Percentiles rank a stretch among this genome's conserved stretches.
Conservation (phyloP, 2,888 invertebrate species). For the Nemoura dubitans region DNA sequence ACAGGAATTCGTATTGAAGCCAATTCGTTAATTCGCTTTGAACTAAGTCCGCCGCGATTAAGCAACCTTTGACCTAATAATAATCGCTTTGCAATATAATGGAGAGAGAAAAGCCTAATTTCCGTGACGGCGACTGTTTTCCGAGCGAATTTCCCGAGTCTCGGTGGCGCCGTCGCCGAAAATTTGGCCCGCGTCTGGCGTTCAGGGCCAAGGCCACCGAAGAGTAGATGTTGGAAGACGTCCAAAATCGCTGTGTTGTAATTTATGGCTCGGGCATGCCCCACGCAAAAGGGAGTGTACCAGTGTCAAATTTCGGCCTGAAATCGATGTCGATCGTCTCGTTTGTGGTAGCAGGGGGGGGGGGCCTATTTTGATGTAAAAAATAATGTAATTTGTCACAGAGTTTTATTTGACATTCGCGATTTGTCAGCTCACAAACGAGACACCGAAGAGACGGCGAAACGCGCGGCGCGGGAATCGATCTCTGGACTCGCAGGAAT, state of each 20-base stretch:
- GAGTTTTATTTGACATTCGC: neutral
- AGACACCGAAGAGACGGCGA: neutral
- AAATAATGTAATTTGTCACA: conserved; percentile 3
- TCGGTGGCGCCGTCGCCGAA: neutral
- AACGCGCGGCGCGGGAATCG: neutral
- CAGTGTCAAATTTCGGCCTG: neutral
- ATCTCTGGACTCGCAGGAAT: neutral
- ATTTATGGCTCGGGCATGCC: neutral
- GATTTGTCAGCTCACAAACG: neutral
- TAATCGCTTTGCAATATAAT: neutral
- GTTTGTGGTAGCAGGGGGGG: no score
- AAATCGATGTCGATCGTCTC: neutral
- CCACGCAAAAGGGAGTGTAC: neutral
- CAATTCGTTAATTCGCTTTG: no score
- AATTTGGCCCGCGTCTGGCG: neutral
- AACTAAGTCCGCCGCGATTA: neutral
- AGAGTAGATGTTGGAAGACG: neutral
- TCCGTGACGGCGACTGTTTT: neutral
- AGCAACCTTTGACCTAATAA: neutral
- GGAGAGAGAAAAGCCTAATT: neutral
- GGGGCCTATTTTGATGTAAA: neutral
- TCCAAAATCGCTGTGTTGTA: neutral
- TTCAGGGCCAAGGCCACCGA: neutral
- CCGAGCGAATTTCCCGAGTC: neutral
- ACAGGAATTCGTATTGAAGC: neutral